A percentile compares a stretch with the other conserved stretches of the same genome.
phyloP scores from a whole-genome alignment of 2,113 vertebrate genomes.

The Tichodroma muraria region DNA sequence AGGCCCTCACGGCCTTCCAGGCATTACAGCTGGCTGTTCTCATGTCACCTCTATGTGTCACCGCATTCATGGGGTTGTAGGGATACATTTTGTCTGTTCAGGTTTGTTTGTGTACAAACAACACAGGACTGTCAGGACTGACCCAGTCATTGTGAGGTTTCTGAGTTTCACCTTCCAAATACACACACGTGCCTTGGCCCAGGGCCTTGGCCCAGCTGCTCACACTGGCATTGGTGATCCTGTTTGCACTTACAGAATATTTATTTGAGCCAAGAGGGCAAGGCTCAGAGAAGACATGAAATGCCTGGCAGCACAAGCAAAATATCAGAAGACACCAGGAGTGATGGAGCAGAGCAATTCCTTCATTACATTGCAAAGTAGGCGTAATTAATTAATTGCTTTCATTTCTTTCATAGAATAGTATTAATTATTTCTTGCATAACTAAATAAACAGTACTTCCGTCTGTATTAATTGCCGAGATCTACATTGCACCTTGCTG shows the following conservation, averaged over 20 bases:
- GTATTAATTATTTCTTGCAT: not conserved
- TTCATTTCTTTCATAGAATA: not conserved
- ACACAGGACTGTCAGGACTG: not conserved
- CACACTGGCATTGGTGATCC: not conserved
- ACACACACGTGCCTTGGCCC: fast-evolving
- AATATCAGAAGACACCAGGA: not conserved
- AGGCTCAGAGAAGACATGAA: not conserved
- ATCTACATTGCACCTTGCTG: fast-evolving
- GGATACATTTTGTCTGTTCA: not conserved
- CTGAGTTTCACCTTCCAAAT: not conserved
- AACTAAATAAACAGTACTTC: not conserved
- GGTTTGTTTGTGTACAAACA: not conserved
- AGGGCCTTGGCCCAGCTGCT: not conserved
- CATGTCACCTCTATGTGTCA: not conserved
- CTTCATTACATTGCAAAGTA: not conserved
- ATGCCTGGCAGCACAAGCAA: not conserved
- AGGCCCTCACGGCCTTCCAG: not conserved
- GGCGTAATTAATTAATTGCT: not conserved
- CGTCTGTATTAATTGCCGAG: not conserved
- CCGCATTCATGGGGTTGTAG: not conserved
- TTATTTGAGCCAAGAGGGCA: not conserved
- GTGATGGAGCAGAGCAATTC: not conserved
- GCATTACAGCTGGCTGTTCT: not conserved
- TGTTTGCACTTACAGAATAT: not conserved
- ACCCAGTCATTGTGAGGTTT: not conserved